These are phyloP conservation scores for Jaculus jaculus DNA, from an alignment of 2,113 vertebrate species.

Conservation along the genomic window DNA sequence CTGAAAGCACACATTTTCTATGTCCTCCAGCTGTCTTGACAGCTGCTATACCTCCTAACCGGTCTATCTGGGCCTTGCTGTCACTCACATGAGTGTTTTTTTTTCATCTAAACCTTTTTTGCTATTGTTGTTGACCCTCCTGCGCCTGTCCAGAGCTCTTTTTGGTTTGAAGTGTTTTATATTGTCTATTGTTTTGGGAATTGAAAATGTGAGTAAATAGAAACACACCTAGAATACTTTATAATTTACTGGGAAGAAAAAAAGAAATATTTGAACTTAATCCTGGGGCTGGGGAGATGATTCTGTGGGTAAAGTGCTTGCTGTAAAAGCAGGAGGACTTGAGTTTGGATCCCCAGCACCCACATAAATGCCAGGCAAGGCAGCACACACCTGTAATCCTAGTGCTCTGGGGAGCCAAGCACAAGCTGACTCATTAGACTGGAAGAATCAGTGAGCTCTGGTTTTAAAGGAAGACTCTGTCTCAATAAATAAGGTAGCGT, in stretches of 20 bases:
- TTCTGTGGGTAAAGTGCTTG: too few relatives aligned
- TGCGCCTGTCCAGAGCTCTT: background rate
- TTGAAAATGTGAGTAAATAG: background rate
- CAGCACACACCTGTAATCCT: too few relatives aligned
- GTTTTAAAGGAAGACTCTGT: too few relatives aligned
- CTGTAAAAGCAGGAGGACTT: too few relatives aligned
- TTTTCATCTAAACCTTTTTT: too few relatives aligned
- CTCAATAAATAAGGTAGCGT: too few relatives aligned
- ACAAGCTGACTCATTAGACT: too few relatives aligned
- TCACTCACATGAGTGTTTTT: background rate
- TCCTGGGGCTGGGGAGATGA: background rate
- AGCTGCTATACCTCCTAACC: background rate
- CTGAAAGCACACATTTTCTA: background rate
- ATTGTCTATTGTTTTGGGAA: background rate
- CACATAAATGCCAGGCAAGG: too few relatives aligned
- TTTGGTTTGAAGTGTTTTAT: background rate
- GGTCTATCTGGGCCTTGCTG: background rate
- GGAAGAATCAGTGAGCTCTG: too few relatives aligned
- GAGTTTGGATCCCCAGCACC: too few relatives aligned
- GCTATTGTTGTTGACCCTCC: too few relatives aligned
- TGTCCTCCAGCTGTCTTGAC: background rate
- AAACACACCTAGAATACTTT: background rate
- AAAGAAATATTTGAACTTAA: background rate
- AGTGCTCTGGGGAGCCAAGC: too few relatives aligned
- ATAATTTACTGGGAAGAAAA: constrained; percentile 12